phyloP scores from a whole-genome alignment of 2,888 invertebrate genomes.

The Drosophila acutilabella region DNA sequence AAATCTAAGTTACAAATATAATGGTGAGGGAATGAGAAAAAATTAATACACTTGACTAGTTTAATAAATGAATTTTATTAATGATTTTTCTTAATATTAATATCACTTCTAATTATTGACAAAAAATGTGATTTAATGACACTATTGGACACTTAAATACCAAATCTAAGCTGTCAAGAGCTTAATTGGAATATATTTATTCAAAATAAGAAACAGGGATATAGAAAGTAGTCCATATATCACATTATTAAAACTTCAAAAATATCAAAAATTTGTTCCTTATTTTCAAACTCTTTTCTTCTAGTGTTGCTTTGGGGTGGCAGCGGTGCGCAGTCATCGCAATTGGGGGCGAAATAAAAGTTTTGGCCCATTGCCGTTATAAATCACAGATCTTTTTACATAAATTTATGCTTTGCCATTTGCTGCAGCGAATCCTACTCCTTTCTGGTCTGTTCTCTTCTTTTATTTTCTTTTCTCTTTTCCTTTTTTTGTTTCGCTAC shows the following conservation, averaged over 20 bases:
- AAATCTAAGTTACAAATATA: no score
- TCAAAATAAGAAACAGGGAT: no score
- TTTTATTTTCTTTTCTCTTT: constrained; percentile 7
- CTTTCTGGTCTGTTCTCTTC: constrained; percentile 20
- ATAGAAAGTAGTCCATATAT: no score
- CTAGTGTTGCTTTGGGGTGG: constrained; percentile 18
- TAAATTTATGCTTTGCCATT: constrained; percentile 84
- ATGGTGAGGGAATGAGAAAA: not conserved
- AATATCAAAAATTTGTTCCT: no score
- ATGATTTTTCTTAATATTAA: no score
- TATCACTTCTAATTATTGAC: no score
- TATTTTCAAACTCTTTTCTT: constrained; percentile 9
- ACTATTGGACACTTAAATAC: no score
- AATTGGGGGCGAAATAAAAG: constrained; percentile 76
- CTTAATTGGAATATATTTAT: no score
- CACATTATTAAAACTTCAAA: no score
- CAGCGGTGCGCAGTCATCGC: constrained; percentile 40
- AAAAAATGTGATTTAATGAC: no score
- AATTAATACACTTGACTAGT: not conserved
- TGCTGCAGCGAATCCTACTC: constrained; percentile 61
- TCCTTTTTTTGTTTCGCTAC: constrained; percentile 29
- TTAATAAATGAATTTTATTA: no score
- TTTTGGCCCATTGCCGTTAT: constrained; percentile 74
- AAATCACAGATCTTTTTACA: constrained; percentile 85
- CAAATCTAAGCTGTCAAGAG: no score